Evolutionary conservation across 2,113 vertebrate genomes (phyloP).

Genomic region (Heliornis fulica): DNA sequence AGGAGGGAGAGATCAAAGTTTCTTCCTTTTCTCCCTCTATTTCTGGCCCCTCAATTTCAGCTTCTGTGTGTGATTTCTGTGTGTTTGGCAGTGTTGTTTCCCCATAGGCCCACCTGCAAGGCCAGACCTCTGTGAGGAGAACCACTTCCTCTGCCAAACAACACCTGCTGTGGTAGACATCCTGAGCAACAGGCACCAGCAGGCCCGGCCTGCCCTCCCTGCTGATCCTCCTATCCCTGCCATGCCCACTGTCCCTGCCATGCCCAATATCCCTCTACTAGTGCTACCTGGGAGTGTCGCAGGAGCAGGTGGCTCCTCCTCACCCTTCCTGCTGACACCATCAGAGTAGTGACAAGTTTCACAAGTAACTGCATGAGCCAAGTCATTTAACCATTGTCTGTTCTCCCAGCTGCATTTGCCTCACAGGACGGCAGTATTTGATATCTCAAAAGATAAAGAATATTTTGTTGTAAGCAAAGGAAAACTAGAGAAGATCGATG

Average conservation of each 20-base stretch:
- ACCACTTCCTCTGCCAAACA: not conserved
- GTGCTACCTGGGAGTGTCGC: not conserved
- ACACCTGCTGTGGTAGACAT: not conserved
- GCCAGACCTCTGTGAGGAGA: not conserved
- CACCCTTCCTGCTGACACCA: not conserved
- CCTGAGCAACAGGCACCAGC: not conserved
- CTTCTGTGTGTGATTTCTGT: not conserved
- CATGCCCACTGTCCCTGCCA: not conserved
- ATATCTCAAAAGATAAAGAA: slow-evolving; percentile 26
- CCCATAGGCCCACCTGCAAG: not conserved
- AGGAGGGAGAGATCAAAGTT: not conserved
- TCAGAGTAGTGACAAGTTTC: not conserved
- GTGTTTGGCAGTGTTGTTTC: not conserved
- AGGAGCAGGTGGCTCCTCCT: not conserved
- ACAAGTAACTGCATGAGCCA: not conserved
- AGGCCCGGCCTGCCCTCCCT: not conserved
- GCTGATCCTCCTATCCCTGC: not conserved
- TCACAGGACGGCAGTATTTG: not conserved
- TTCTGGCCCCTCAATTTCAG: not conserved
- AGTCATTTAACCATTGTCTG: not conserved
- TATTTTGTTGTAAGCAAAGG: not conserved
- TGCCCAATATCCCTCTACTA: accelerated
- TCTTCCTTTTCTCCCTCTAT: not conserved
- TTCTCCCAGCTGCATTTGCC: not conserved
- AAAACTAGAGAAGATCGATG: not conserved